A percentile compares a stretch with the other conserved stretches of the same genome.
These are phyloP conservation scores for Phengaris arion DNA, from an alignment of 2,888 invertebrate genomes.

Conservation along the genomic window DNA sequence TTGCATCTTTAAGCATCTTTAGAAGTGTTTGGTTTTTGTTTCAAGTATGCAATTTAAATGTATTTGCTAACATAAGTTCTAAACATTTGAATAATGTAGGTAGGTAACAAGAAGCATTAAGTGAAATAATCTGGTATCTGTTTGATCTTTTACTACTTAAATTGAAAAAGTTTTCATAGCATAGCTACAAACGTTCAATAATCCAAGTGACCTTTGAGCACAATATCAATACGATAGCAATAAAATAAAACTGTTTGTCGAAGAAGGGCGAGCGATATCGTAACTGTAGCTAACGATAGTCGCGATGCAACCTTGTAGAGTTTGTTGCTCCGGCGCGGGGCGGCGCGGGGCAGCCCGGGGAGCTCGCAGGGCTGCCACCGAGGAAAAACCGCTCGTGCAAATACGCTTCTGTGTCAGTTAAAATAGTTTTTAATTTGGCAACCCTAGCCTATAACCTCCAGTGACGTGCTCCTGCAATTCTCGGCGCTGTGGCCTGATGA, in stretches of 20 bases:
- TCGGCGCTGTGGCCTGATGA: constrained; percentile 23
- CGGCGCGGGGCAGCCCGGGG: constrained; percentile 38
- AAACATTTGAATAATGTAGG: too few relatives aligned
- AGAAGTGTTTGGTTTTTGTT: too few relatives aligned
- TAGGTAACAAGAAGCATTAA: too few relatives aligned
- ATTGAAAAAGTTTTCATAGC: not conserved
- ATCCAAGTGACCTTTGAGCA: constrained; percentile 59
- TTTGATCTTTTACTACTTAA: not conserved
- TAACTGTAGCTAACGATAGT: constrained; percentile 70
- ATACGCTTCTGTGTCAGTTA: not conserved
- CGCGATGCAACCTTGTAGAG: constrained; percentile 76
- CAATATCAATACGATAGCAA: constrained; percentile 66
- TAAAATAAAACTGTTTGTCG: constrained; percentile 68
- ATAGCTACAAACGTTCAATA: constrained; percentile 37
- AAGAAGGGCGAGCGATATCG: constrained; percentile 76
- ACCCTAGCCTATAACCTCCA: not conserved
- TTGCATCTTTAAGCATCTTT: too few relatives aligned
- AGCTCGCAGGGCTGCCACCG: not conserved
- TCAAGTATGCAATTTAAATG: too few relatives aligned
- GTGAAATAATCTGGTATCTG: not conserved
- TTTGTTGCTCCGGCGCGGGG: constrained; percentile 67
- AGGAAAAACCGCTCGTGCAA: not conserved
- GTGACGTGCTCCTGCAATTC: constrained; percentile 33
- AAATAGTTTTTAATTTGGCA: not conserved
- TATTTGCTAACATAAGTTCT: too few relatives aligned